phyloP scores from a whole-genome alignment of 2,888 invertebrate species.

The Noctua pronuba region DNA sequence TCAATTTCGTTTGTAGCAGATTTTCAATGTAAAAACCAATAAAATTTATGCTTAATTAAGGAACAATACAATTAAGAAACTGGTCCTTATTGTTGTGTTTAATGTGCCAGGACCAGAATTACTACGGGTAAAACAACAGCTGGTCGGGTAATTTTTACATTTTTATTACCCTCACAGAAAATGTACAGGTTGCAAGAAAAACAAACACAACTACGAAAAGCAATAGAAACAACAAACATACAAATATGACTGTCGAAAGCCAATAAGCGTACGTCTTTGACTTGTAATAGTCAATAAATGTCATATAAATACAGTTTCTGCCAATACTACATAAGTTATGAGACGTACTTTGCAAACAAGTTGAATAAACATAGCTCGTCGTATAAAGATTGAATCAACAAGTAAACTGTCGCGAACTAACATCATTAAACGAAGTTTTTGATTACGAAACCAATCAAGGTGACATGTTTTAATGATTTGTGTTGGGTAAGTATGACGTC shows the following conservation, averaged over 20 bases:
- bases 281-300: constrained; percentile 34
- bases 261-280: constrained; percentile 30
- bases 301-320: constrained; percentile 19
- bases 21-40: not conserved
- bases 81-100: not conserved
- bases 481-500: not conserved
- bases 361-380: not conserved
- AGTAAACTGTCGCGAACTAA: not conserved
- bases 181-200: not conserved
- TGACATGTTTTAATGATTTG: not conserved
- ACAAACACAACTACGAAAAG: not conserved
- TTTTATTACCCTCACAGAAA: constrained; percentile 1
- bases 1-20: not conserved
- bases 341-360: constrained; percentile 4
- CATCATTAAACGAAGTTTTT: not conserved
- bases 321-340: constrained; percentile 20
- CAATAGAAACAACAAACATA: not conserved
- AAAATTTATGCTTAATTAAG: not conserved
- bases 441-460: not conserved
- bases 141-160: not conserved
- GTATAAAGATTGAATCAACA: not conserved
- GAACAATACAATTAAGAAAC: not conserved
- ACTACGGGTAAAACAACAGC: not conserved
- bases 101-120: not conserved
- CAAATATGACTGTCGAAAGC: constrained; percentile 18